Conservation (phyloP, 2,797 vertebrate species). For the Esox lucius region DNA sequence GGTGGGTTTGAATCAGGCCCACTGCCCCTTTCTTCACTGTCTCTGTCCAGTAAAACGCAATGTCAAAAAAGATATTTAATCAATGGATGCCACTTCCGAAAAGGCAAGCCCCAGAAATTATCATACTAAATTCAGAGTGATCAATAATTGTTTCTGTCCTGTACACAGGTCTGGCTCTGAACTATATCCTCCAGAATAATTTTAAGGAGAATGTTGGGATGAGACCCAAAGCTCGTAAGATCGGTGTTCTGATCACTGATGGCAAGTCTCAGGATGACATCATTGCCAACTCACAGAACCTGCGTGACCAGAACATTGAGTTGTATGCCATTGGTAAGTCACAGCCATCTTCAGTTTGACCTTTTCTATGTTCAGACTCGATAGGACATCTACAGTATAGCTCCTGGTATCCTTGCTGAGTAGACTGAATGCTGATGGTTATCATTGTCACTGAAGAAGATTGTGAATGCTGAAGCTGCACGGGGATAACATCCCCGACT, state of each 20-base stretch:
- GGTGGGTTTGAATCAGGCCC: too few relatives aligned
- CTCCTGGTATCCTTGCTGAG: background rate
- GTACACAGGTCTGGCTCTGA: slow-evolving; percentile 87
- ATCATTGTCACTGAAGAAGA: background rate
- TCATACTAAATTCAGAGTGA: background rate
- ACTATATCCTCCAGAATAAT: slow-evolving; percentile 91
- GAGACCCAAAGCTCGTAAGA: slow-evolving; percentile 87
- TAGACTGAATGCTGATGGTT: background rate
- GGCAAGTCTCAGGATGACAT: slow-evolving; percentile 98
- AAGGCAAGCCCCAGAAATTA: background rate
- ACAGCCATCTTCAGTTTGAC: background rate
- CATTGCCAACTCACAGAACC: slow-evolving; percentile 79
- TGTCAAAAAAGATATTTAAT: background rate
- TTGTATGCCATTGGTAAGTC: slow-evolving; percentile 93
- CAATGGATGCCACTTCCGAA: background rate
- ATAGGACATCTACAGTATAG: background rate
- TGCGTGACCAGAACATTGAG: slow-evolving; percentile 86
- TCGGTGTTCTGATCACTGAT: slow-evolving; percentile 94
- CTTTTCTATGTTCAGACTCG: background rate
- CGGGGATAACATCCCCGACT: background rate
- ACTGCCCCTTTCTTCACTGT: too few relatives aligned
- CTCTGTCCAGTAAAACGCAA: too few relatives aligned
- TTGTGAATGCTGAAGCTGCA: background rate
- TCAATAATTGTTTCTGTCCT: slow-evolving; percentile 2
- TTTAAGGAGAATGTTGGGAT: slow-evolving; percentile 89